These are phyloP conservation scores for Spodoptera frugiperda DNA, from an alignment of 1,140 invertebrate species.

Conservation along the genomic window DNA sequence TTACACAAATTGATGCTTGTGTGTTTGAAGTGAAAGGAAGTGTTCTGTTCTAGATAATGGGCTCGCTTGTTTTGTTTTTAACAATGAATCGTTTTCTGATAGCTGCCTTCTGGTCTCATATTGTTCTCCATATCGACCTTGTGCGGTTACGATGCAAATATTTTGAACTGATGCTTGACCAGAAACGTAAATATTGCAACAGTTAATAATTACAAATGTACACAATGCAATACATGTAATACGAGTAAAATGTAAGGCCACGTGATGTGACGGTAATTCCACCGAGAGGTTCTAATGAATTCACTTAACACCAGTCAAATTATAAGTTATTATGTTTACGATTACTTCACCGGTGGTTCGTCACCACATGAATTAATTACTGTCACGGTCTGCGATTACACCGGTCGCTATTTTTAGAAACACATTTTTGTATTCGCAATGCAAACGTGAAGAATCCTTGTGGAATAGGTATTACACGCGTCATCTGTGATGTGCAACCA, in stretches of 20 bases:
- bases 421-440: constrained; percentile 23
- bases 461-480: constrained; percentile 55
- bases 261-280: not conserved
- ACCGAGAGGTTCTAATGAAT: constrained; percentile 55
- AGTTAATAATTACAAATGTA: not conserved
- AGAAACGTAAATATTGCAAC: not conserved
- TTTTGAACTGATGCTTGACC: not conserved
- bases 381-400: constrained; percentile 28
- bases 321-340: constrained; percentile 35
- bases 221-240: not conserved
- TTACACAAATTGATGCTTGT: constrained; percentile 64
- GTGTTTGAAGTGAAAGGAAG: constrained; percentile 66
- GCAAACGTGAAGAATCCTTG: constrained; percentile 9
- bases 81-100: constrained; percentile 46
- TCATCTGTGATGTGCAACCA: constrained; percentile 41
- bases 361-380: not conserved
- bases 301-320: constrained; percentile 41
- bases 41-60: constrained; percentile 60
- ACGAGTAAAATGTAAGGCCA: constrained; percentile 46
- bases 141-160: not conserved
- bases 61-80: constrained; percentile 57
- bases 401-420: not conserved
- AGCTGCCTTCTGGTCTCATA: not conserved
- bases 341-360: constrained; percentile 45
- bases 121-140: constrained; percentile 19